These are phyloP conservation scores for Leptocoma aspasia DNA, from an alignment of 2,113 vertebrate species.

Conservation along the genomic window DNA sequence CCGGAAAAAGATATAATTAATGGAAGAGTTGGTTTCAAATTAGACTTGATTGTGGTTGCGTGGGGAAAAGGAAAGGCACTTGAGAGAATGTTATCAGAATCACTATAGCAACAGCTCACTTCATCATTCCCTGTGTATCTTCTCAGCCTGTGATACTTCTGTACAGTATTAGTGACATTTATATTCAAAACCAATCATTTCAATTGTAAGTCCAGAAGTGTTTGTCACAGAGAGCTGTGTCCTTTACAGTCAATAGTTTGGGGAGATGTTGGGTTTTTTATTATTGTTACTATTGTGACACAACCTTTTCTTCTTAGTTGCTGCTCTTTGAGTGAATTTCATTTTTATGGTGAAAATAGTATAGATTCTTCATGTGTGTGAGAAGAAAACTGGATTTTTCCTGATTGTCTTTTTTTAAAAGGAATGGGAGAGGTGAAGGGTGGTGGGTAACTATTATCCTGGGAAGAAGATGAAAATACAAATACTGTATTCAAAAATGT, in stretches of 20 bases:
- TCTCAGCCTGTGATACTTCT: constrained; percentile 62
- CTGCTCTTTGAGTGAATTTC: neutral
- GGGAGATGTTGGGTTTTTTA: neutral
- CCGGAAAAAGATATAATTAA: constrained; percentile 20
- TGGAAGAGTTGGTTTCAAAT: constrained; percentile 43
- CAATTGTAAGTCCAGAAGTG: neutral
- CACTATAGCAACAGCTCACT: constrained; percentile 79
- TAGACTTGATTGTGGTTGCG: constrained; percentile 7
- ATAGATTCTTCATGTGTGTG: neutral
- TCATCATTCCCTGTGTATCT: constrained; percentile 58
- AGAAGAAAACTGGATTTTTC: neutral
- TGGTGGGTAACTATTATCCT: neutral
- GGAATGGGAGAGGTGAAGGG: neutral
- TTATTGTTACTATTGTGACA: neutral
- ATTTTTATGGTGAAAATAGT: neutral
- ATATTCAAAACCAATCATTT: constrained; percentile 25
- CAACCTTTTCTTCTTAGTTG: neutral
- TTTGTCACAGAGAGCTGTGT: neutral
- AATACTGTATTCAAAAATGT: neutral
- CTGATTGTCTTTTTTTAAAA: neutral
- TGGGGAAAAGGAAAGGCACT: neutral
- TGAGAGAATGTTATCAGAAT: constrained; percentile 64
- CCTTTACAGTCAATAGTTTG: neutral
- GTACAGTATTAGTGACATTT: constrained; percentile 69
- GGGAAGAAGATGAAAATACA: neutral